These are phyloP conservation scores for Argyrosomus regius DNA, from an alignment of 2,797 vertebrate species.

Conservation along the genomic window DNA sequence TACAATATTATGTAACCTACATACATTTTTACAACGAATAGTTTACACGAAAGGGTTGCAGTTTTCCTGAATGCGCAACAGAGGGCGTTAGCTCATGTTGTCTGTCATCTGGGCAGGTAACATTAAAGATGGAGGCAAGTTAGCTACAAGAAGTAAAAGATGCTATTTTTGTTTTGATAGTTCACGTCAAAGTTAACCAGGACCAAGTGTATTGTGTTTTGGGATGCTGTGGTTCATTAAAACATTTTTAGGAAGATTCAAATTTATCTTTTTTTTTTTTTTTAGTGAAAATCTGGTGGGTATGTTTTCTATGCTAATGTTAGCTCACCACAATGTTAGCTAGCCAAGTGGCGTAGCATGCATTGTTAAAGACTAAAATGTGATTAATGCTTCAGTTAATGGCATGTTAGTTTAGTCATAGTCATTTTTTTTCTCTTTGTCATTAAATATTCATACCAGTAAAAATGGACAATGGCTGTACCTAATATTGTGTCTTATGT, in stretches of 20 bases:
- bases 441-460: neutral
- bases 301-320: neutral
- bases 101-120: neutral
- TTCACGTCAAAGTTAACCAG: neutral
- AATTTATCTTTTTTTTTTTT: neutral
- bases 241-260: neutral
- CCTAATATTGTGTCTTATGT: neutral
- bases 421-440: neutral
- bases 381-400: neutral
- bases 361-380: too few relatives aligned
- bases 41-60: neutral
- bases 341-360: too few relatives aligned
- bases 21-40: neutral
- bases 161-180: neutral
- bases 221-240: neutral
- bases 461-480: neutral
- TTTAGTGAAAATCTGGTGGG: neutral
- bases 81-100: neutral
- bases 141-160: neutral
- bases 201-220: neutral
- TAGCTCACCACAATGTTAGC: neutral
- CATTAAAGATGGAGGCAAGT: neutral
- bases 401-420: too few relatives aligned
- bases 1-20: neutral
- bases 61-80: neutral